Base-by-base conservation (phyloP, 1,140 invertebrate species). In the Aphaenogaster floridana region DNA sequence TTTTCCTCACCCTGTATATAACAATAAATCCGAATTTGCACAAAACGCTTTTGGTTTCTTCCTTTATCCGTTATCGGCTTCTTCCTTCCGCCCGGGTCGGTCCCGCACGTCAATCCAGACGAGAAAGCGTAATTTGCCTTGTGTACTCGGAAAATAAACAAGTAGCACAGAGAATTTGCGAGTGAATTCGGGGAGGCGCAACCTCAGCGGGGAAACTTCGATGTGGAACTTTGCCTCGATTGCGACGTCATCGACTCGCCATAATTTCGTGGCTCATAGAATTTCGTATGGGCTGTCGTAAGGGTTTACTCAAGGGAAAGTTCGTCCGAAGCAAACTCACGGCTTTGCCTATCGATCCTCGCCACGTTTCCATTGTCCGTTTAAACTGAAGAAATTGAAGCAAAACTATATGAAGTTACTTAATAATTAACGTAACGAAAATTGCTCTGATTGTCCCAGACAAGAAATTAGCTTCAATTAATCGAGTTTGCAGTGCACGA, bases 191-290 rank as follows among this genome's bases (percentile, higher is more conserved):
- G 17, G 21, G 15, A 64, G 69, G 48, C 57, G 76, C 17, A n/a
- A 69, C 28, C 48, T 86, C 50, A 54, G 28, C 11, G 28, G 9
- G 17, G 34, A 78, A 57, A 79, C 39, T 66, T 42, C 39, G 9
- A 61, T 71, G 6, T 36, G 48, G 52, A 71, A 83, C 52, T 72
- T 83, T n/a, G 15, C 17, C 39, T 84, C 42, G 59, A 59, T 61
- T 61, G 28, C n/a, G n/a, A 45, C 72, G 59, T 85, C 61, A 85
- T 66, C 48, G 34, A 78, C n/a, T 52, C 13, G 57, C 61, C 48
- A 85, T 77, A 78, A 86, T 78, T 78, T 86, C n/a, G 21, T 61
- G 69, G 48, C 57, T 74, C 81, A 28, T 78, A 78, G 57, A 85
- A 85, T 72, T 83, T 71, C 52, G 17, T 36, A 72, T 59, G 28